Percentiles rank a stretch among this genome's conserved stretches.
Evolutionary conservation across 2,888 invertebrate genomes (phyloP).

Genomic region (Cryptus armator): DNA sequence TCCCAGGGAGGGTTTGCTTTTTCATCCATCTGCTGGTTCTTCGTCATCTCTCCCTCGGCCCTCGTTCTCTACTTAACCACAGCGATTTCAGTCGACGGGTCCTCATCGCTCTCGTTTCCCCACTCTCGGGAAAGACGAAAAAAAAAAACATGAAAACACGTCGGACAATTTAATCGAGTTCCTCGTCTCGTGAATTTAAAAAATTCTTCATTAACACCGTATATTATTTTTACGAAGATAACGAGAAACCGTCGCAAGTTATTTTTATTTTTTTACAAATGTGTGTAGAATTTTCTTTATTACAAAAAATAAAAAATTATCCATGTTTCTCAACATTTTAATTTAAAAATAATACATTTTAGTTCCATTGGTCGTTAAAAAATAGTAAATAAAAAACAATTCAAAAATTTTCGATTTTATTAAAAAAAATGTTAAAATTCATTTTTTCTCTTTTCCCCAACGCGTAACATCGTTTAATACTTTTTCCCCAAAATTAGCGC

Average conservation of each 20-base stretch:
- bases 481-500: no score
- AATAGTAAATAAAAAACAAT: no score
- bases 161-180: conserved; percentile 33
- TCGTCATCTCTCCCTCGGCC: conserved; percentile 44
- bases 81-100: conserved; percentile 38
- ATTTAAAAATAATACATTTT: no score
- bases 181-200: not conserved
- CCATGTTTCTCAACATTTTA: not conserved
- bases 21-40: conserved; percentile 68
- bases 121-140: conserved; percentile 50
- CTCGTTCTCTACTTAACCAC: conserved; percentile 51
- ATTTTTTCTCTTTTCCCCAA: no score
- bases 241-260: not conserved
- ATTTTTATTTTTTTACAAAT: not conserved
- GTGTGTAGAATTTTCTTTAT: not conserved
- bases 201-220: not conserved
- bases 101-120: conserved; percentile 48
- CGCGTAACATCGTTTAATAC: no score
- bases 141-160: conserved; percentile 22
- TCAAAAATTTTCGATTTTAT: no score
- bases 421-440: no score
- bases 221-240: not conserved
- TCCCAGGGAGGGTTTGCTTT: conserved; percentile 69
- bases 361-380: no score
- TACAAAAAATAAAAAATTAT: not conserved